Evolutionary conservation across 2,888 invertebrate species (phyloP).

Genomic region (Rhyacophila evoluta): DNA sequence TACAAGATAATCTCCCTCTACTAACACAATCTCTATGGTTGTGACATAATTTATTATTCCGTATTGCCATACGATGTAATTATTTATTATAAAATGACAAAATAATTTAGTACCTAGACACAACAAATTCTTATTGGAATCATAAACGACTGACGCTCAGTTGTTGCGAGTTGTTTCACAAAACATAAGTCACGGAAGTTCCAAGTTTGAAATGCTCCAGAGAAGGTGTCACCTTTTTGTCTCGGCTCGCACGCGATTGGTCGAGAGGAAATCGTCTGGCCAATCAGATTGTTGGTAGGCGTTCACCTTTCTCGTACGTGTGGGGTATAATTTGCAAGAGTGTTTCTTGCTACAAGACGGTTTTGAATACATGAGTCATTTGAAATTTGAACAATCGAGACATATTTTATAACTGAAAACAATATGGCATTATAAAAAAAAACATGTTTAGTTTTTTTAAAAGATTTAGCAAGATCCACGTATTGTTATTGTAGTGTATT

Average conservation of each 20-base stretch:
- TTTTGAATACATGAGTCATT: background rate
- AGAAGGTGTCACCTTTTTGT: constrained; percentile 39
- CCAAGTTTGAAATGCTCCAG: constrained; percentile 26
- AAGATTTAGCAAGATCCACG: too few relatives aligned
- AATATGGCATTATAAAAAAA: too few relatives aligned
- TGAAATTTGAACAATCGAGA: too few relatives aligned
- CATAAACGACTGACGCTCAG: background rate
- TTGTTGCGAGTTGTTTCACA: background rate
- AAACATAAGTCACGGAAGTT: constrained; percentile 24
- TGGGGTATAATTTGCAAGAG: constrained; percentile 19
- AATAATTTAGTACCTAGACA: too few relatives aligned
- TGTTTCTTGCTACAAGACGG: constrained; percentile 6
- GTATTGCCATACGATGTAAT: too few relatives aligned
- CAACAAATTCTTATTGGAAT: background rate
- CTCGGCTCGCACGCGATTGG: constrained; percentile 44
- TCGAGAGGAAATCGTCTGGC: constrained; percentile 47
- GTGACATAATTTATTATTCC: too few relatives aligned
- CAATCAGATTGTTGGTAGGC: constrained; percentile 48
- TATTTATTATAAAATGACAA: too few relatives aligned
- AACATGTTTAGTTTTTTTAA: too few relatives aligned
- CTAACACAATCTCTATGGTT: too few relatives aligned
- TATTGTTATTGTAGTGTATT: too few relatives aligned
- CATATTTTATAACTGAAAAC: too few relatives aligned
- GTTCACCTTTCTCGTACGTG: constrained; percentile 36
- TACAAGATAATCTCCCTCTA: too few relatives aligned